Evolutionary conservation across 2,797 vertebrate species (phyloP).

Genomic region (Hoplostethus atlanticus): DNA sequence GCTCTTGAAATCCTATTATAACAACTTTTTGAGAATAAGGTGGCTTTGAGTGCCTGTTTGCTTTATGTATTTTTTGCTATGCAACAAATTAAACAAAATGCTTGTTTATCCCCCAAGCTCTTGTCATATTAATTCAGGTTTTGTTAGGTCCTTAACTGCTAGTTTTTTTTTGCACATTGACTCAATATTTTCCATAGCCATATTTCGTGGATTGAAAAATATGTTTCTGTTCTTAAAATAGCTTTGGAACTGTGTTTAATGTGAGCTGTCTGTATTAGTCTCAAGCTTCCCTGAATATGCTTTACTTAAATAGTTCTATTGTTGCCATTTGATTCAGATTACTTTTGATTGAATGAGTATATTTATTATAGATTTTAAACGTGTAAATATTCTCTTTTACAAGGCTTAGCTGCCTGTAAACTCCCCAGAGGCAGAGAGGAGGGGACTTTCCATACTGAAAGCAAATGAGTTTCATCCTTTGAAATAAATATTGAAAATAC

Average conservation of each 20-base stretch:
- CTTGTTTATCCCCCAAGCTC: conserved; percentile 79
- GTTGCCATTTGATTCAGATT: conserved; percentile 52
- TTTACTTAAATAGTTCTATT: conserved; percentile 34
- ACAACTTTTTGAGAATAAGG: conserved; percentile 63
- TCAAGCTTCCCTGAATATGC: conserved; percentile 25
- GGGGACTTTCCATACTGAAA: conserved; percentile 46
- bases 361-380: conserved; percentile 66
- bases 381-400: conserved; percentile 24
- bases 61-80: conserved; percentile 85
- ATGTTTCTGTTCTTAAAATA: conserved; percentile 38
- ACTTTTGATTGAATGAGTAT: conserved; percentile 26
- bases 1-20: conserved; percentile 70
- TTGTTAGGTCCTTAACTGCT: conserved; percentile 42
- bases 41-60: conserved; percentile 76
- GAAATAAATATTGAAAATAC: conserved; percentile 73
- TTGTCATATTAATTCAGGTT: conserved; percentile 82
- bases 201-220: conserved; percentile 15
- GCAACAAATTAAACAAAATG: conserved; percentile 84
- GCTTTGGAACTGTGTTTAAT: conserved; percentile 40
- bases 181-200: conserved; percentile 14
- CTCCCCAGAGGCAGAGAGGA: conserved; percentile 42
- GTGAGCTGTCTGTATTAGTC: conserved; percentile 37
- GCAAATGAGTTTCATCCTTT: conserved; percentile 75
- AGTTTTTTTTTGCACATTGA: conserved; percentile 37
- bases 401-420: conserved; percentile 38